phyloP scores from a whole-genome alignment of 2,888 invertebrate genomes.

The Ormyrus rosae region DNA sequence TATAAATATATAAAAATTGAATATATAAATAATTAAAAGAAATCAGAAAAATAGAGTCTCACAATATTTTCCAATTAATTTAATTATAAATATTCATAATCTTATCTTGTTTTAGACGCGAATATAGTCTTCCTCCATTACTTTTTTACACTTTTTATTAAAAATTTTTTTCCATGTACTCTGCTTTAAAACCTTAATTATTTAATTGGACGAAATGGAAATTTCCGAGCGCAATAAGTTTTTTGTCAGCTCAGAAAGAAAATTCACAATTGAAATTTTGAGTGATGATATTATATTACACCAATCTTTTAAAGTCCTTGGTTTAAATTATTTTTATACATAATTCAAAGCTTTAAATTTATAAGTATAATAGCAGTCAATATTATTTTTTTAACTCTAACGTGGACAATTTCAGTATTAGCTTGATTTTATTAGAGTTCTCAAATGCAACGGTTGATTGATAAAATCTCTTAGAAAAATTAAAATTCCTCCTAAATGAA shows the following conservation, averaged over 20 bases:
- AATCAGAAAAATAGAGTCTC: constrained; percentile 23
- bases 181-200: constrained; percentile 6
- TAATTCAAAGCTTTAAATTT: no score
- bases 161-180: constrained; percentile 16
- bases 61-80: not conserved
- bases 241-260: constrained; percentile 25
- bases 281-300: not conserved
- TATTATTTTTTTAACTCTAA: not conserved
- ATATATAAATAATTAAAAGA: constrained; percentile 29
- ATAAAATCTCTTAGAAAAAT: no score
- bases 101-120: constrained; percentile 13
- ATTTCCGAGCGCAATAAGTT: constrained; percentile 24
- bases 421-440: not conserved
- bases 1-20: constrained; percentile 47
- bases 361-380: not conserved
- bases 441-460: no score
- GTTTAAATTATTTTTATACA: no score
- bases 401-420: constrained; percentile 38
- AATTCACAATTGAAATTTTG: constrained; percentile 27
- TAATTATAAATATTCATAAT: not conserved
- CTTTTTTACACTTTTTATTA: not conserved
- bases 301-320: no score
- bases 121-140: constrained; percentile 21
- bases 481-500: no score
- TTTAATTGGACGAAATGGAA: constrained; percentile 42